A percentile compares a stretch with the other conserved stretches of the same genome.
Evolutionary conservation across 2,797 vertebrate species (phyloP).

Genomic region (Vipera latastei): DNA sequence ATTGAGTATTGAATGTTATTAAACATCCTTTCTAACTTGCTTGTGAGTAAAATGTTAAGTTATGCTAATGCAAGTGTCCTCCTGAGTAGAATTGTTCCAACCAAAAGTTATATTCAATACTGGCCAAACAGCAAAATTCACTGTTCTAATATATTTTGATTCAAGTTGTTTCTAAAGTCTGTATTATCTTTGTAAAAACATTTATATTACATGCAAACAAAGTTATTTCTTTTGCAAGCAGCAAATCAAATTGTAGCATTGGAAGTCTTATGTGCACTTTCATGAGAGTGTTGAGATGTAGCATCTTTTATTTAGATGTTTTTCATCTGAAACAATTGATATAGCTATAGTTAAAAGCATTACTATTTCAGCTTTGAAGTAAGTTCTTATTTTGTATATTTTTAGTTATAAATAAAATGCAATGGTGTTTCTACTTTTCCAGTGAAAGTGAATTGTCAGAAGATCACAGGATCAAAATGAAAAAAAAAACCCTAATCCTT

Average conservation of each 20-base stretch:
- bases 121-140: not conserved
- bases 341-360: not conserved
- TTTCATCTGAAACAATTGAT: not conserved
- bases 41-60: not conserved
- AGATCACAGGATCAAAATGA: too few relatives aligned
- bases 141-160: not conserved
- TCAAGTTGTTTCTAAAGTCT: not conserved
- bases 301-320: not conserved
- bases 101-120: not conserved
- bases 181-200: not conserved
- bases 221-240: not conserved
- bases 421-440: not conserved
- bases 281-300: not conserved
- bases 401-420: not conserved
- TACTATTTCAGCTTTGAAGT: not conserved
- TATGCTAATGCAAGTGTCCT: not conserved
- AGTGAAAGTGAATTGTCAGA: not conserved
- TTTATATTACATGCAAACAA: not conserved
- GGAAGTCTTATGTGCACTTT: not conserved
- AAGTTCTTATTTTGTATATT: not conserved
- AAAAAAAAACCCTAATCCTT: not conserved
- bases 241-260: not conserved
- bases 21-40: not conserved
- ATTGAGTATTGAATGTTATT: not conserved
- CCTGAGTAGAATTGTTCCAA: not conserved